A percentile compares a stretch with the other conserved stretches of the same genome.
These are phyloP conservation scores for Pseudochirops corinnae DNA, from an alignment of 2,797 vertebrate genomes.

Conservation along the genomic window DNA sequence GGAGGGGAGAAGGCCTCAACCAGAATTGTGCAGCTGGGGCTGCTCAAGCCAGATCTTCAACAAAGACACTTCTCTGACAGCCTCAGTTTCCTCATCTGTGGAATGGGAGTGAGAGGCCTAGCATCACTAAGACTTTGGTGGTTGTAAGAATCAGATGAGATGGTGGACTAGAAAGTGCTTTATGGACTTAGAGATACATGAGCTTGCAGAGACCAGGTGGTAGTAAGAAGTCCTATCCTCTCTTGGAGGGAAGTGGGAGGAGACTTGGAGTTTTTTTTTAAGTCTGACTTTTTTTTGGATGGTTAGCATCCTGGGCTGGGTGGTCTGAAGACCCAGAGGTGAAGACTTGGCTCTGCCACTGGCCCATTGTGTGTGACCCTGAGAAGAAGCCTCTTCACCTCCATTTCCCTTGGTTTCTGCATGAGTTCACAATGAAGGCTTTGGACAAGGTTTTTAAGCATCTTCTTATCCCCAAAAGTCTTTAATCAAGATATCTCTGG, in stretches of 20 bases:
- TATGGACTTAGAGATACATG: background rate
- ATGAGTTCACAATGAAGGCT: background rate
- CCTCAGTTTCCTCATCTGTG: background rate
- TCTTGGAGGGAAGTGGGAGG: background rate
- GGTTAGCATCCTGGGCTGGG: background rate
- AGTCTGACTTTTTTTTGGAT: background rate
- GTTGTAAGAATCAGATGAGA: background rate
- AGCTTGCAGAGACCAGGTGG: background rate
- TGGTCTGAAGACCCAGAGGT: background rate
- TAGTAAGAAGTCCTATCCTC: background rate
- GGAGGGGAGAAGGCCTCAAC: background rate
- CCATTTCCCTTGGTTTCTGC: background rate
- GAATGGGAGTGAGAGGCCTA: background rate
- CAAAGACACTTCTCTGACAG: background rate
- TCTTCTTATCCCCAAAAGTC: background rate
- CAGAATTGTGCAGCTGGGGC: background rate
- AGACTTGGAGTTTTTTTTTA: background rate
- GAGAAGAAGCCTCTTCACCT: background rate
- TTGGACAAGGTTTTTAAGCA: background rate
- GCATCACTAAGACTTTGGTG: background rate
- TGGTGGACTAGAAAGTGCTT: background rate
- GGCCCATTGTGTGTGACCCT: background rate
- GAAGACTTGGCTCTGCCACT: background rate
- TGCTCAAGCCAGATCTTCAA: background rate
- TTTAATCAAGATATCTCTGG: background rate